A percentile compares a stretch with the other conserved stretches of the same genome.
Evolutionary conservation across 2,797 vertebrate species (phyloP).

Genomic region (Phoeniculus purpureus): DNA sequence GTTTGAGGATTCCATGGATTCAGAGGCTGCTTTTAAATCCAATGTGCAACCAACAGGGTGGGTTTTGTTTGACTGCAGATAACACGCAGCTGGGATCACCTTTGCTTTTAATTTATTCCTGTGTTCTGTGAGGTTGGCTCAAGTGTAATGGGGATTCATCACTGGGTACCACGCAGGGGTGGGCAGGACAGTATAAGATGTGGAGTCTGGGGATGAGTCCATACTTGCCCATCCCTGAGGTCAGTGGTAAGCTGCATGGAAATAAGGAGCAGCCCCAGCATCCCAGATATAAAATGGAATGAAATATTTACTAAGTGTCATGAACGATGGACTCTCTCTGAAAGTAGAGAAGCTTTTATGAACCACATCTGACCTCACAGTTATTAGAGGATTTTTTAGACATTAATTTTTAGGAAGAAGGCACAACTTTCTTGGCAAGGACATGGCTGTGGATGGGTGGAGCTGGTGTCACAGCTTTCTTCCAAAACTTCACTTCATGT

Average conservation of each 20-base stretch:
- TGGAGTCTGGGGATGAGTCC: not conserved
- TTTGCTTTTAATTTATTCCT: not conserved
- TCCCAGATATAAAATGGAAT: not conserved
- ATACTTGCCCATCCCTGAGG: not conserved
- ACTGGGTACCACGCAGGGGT: not conserved
- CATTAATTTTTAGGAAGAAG: not conserved
- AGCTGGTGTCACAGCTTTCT: not conserved
- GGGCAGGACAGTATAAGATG: accelerated
- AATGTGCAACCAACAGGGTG: too few relatives aligned
- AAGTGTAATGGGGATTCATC: not conserved
- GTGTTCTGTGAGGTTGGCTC: not conserved
- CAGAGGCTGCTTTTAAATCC: not conserved
- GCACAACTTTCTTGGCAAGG: not conserved
- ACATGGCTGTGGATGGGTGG: not conserved
- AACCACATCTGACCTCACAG: not conserved
- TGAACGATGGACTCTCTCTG: not conserved
- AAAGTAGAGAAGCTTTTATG: not conserved
- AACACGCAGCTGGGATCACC: not conserved
- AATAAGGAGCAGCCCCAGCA: not conserved
- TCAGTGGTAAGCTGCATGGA: not conserved
- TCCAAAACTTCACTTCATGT: not conserved
- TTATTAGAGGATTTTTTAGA: not conserved
- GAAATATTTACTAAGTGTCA: not conserved
- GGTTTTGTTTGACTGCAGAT: not conserved
- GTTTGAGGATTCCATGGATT: not conserved